These are phyloP conservation scores for Calephelis nemesis DNA, from an alignment of 1,140 invertebrate species.

Conservation along the genomic window DNA sequence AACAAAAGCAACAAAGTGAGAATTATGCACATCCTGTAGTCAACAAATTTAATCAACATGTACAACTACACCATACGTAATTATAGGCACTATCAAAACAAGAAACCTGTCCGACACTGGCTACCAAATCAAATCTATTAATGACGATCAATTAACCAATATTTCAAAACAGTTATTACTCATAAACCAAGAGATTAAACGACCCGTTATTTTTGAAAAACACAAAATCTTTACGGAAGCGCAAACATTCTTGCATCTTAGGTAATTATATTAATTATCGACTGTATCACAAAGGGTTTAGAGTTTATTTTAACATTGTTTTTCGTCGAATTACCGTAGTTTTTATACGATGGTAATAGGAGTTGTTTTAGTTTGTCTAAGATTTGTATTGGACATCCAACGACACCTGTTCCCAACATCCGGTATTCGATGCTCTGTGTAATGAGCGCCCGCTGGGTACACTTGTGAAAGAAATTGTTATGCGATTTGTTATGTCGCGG, in stretches of 20 bases:
- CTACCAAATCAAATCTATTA: slow-evolving; percentile 10
- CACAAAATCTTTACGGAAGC: slow-evolving; percentile 11
- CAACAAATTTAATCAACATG: too few relatives aligned
- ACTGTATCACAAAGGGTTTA: slow-evolving; percentile 10
- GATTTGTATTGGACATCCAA: slow-evolving; percentile 35
- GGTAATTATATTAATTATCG: slow-evolving; percentile 5
- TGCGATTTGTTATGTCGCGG: not conserved
- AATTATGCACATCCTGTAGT: too few relatives aligned
- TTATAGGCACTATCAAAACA: not conserved
- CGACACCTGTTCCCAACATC: slow-evolving; percentile 61
- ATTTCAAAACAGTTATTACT: slow-evolving; percentile 12
- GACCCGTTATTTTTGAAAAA: slow-evolving; percentile 14
- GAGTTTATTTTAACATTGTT: slow-evolving; percentile 3
- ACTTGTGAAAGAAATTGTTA: slow-evolving; percentile 27
- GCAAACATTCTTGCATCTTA: slow-evolving; percentile 7
- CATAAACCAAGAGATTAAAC: slow-evolving; percentile 1
- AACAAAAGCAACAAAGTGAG: too few relatives aligned
- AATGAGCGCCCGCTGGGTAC: slow-evolving; percentile 41
- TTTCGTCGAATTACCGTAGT: slow-evolving; percentile 3
- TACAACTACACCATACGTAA: too few relatives aligned
- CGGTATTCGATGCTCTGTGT: slow-evolving; percentile 46
- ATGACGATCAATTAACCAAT: slow-evolving; percentile 8
- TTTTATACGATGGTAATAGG: slow-evolving; percentile 25
- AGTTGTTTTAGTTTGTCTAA: slow-evolving; percentile 24
- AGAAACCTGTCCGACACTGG: not conserved